These are phyloP conservation scores for Caiman crocodilus DNA, from an alignment of 2,797 vertebrate genomes.

Conservation along the genomic window DNA sequence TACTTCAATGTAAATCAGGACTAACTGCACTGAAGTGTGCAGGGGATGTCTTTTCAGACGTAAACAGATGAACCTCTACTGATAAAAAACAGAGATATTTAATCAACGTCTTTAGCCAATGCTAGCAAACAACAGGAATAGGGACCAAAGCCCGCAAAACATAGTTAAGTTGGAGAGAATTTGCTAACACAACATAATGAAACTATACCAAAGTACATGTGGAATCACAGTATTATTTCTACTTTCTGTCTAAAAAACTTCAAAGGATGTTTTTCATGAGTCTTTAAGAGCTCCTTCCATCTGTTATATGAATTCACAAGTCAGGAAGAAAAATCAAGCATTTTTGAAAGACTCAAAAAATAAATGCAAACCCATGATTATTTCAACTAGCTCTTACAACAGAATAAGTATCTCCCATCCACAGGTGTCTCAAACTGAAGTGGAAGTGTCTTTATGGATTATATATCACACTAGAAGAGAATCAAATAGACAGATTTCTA, in stretches of 20 bases:
- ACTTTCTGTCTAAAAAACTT: neutral
- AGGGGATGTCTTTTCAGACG: conserved; percentile 56
- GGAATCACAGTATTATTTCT: neutral
- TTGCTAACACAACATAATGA: neutral
- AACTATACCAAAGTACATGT: neutral
- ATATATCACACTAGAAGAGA: neutral
- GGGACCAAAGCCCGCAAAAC: neutral
- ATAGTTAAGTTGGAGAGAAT: neutral
- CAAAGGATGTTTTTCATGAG: neutral
- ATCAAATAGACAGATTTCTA: rapidly evolving
- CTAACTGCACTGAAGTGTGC: neutral
- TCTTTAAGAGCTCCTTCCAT: neutral
- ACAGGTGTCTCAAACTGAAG: rapidly evolving
- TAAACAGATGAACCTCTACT: neutral
- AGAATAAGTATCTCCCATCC: neutral
- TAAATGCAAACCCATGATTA: neutral
- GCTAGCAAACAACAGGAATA: conserved; percentile 13
- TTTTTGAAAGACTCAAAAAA: conserved; percentile 1
- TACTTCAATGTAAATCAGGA: conserved; percentile 8
- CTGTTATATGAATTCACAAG: neutral
- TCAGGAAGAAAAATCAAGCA: neutral
- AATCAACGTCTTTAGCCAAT: conserved; percentile 15
- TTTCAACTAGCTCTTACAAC: neutral
- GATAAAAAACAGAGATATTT: conserved; percentile 3
- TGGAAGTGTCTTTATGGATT: neutral